Percentiles rank a stretch among this genome's conserved stretches.
Conservation (phyloP, 2,888 invertebrate genomes). For the Automeris io region DNA sequence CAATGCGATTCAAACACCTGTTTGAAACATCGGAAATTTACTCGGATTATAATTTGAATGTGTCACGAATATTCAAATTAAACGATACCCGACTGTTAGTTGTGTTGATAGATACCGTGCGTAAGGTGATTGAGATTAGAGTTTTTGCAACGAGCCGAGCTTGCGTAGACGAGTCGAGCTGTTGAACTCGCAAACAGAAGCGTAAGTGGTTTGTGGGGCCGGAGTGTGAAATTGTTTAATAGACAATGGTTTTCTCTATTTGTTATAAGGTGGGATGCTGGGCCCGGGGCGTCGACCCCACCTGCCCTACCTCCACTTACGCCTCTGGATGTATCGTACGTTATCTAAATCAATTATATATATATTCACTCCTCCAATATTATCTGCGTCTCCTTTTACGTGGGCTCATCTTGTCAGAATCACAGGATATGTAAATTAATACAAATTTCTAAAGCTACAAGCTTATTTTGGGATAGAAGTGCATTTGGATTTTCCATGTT, state of each 20-base stretch:
- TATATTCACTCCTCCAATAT: constrained; percentile 5
- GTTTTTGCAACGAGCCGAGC: background rate
- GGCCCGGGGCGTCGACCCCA: constrained; percentile 75
- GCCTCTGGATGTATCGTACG: constrained; percentile 79
- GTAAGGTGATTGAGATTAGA: background rate
- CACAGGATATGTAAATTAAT: background rate
- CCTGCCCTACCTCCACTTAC: constrained; percentile 77
- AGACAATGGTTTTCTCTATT: constrained; percentile 67
- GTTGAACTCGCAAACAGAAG: constrained; percentile 47
- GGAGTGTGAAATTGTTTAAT: constrained; percentile 56
- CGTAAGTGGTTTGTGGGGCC: constrained; percentile 74
- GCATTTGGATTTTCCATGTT: too few relatives aligned
- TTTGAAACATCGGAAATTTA: too few relatives aligned
- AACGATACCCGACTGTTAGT: too few relatives aligned
- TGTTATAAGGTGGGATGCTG: constrained; percentile 76
- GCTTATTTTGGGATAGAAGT: too few relatives aligned
- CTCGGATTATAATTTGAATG: too few relatives aligned
- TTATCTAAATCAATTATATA: constrained; percentile 32
- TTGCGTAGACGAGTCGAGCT: background rate
- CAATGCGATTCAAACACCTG: too few relatives aligned
- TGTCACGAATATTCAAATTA: too few relatives aligned
- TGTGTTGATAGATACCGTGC: too few relatives aligned
- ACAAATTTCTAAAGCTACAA: too few relatives aligned
- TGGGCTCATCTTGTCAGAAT: background rate
- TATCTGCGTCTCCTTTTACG: background rate